These are phyloP conservation scores for Tipula unca DNA, from an alignment of 2,888 invertebrate genomes.

Conservation along the genomic window DNA sequence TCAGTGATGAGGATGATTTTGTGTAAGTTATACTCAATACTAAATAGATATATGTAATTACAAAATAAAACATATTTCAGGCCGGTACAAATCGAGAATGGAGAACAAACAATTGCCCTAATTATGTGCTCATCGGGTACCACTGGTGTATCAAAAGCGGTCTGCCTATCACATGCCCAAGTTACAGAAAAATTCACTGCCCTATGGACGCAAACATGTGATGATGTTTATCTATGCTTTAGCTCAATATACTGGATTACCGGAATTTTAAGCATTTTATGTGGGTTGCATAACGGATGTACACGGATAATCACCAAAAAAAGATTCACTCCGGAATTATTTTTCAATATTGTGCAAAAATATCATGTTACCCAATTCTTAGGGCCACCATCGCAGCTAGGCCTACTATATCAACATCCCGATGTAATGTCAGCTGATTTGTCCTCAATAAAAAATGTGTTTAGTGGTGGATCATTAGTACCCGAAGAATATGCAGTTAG, in stretches of 20 bases:
- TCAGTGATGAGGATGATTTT: not conserved
- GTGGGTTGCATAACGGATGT: not conserved
- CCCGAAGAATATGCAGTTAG: not conserved
- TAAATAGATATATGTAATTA: too few species aligned
- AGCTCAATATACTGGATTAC: not conserved
- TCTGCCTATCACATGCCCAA: not conserved
- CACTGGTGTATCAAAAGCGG: not conserved
- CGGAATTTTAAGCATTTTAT: not conserved
- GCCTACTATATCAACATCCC: not conserved
- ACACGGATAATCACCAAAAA: not conserved
- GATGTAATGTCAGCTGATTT: not conserved
- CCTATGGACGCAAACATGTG: not conserved
- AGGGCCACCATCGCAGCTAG: not conserved
- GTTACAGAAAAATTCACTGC: not conserved
- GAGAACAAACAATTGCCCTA: not conserved
- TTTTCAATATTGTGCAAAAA: not conserved
- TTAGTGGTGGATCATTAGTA: not conserved
- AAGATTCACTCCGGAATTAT: not conserved
- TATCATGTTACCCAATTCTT: not conserved
- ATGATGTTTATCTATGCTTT: not conserved
- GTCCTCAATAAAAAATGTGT: not conserved
- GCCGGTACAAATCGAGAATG: not conserved
- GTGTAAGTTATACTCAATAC: not conserved
- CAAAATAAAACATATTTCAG: too few species aligned
- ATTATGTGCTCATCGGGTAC: not conserved